These are phyloP conservation scores for Cotesia chilonis DNA, from an alignment of 1,140 invertebrate genomes.

Conservation along the genomic window DNA sequence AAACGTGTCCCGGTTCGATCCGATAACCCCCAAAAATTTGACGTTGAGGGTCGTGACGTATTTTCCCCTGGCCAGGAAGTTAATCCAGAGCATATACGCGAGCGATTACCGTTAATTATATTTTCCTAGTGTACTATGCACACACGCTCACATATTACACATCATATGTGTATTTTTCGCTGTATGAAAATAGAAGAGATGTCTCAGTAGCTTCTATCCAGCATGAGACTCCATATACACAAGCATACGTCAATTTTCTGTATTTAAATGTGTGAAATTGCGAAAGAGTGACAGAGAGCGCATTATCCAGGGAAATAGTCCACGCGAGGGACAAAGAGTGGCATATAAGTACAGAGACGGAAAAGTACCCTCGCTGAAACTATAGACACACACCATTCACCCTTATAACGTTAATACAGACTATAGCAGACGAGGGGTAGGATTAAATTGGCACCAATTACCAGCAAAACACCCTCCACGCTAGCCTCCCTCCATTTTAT, in stretches of 20 bases:
- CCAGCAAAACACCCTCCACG: conserved; percentile 72
- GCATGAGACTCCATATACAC: conserved; percentile 44
- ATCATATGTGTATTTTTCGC: conserved; percentile 33
- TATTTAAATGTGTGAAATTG: neutral
- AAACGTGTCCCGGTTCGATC: conserved; percentile 31
- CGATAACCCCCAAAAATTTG: conserved; percentile 57
- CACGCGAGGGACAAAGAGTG: neutral
- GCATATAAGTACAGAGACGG: neutral
- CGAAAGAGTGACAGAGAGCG: neutral
- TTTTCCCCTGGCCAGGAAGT: conserved; percentile 46
- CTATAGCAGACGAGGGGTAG: conserved; percentile 60
- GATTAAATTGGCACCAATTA: conserved; percentile 77
- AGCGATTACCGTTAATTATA: conserved; percentile 67
- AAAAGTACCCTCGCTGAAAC: conserved; percentile 39
- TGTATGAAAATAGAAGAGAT: conserved; percentile 21
- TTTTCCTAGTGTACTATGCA: conserved; percentile 55
- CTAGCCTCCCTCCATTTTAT: conserved; percentile 44
- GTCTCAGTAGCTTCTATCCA: conserved; percentile 30
- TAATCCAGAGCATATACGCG: conserved; percentile 65
- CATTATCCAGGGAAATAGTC: neutral
- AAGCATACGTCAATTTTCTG: neutral
- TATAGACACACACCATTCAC: conserved; percentile 36
- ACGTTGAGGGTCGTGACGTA: conserved; percentile 39
- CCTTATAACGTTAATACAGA: conserved; percentile 59
- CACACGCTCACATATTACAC: conserved; percentile 36